Evolutionary conservation across 2,888 invertebrate species (phyloP), one percentile per base, ranked within the genome.

Genomic region (Lithophane socia): DNA sequence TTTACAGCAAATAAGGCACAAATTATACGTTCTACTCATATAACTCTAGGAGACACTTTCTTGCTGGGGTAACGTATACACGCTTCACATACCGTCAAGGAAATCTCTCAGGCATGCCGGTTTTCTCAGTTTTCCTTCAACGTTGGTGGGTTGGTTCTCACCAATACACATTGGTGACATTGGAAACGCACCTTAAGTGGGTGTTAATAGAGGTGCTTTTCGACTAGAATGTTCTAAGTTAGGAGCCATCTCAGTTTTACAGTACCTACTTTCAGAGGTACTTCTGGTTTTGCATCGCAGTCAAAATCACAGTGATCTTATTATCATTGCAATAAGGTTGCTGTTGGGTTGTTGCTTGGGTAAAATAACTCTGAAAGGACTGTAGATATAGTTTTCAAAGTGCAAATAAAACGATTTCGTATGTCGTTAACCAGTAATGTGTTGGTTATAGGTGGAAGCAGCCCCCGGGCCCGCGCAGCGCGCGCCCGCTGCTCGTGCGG

Each of bases 401-500:
- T 49, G 29, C 47, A 3, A 58, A 24, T 37, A 60, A 73, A 24
- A 49, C 16, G 10, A 10, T 60, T 12, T 60, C 13, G 9, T 24
- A 5, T 73, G 24, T 60, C 8, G 3, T 24, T 42, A 44, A 58
- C 37, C 10, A 49, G 21, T 64, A 24, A 16, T 49, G 8, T 56
- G 29, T 37, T 73, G 72, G 21, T 88, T 88, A 0, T 79, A 96
- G 96, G 96, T 96, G 95, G 95, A 95, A 91, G 72, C 90, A 93
- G 54, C 94, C 96, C 0, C 96, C 96, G 0, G 79, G 87, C 3
- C 89, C 92, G 1, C 90, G 90, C 65, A 89, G 89, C 44, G 52
- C 52, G 1, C 49, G 2, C 94, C 95, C 0, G 0, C 82, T 95
- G 18, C 79, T 92, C 79, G 94, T 96, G 21, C 92, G 92, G 0